These are phyloP conservation scores for Brachionus koreanus DNA, from an alignment of 1,140 invertebrate genomes.

Conservation along the genomic window DNA sequence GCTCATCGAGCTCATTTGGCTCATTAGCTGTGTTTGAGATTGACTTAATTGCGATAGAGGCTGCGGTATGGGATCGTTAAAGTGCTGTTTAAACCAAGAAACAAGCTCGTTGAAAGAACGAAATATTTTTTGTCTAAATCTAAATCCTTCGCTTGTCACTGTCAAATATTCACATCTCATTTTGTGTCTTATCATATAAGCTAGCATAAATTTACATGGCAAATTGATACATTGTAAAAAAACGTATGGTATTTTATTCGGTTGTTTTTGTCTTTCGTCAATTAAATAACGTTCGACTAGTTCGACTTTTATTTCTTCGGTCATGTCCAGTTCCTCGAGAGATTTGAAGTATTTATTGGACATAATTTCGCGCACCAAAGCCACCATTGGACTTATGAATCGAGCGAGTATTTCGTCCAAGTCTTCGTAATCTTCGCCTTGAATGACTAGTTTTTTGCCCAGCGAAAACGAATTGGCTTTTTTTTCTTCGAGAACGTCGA, in stretches of 20 bases:
- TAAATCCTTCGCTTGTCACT: constrained; percentile 83
- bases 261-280: constrained; percentile 55
- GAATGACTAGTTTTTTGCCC: constrained; percentile 81
- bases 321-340: constrained; percentile 45
- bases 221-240: constrained; percentile 65
- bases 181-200: constrained; percentile 79
- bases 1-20: neutral
- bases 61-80: constrained; percentile 75
- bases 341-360: constrained; percentile 81
- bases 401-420: constrained; percentile 97
- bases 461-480: constrained; percentile 95
- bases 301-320: constrained; percentile 48
- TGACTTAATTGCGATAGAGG: neutral
- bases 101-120: constrained; percentile 75
- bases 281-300: constrained; percentile 38
- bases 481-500: constrained; percentile 87
- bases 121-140: constrained; percentile 82
- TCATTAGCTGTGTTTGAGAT: neutral
- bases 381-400: constrained; percentile 90
- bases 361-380: constrained; percentile 79
- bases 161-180: constrained; percentile 80
- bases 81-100: constrained; percentile 97
- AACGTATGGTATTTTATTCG: constrained; percentile 57
- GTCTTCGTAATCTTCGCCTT: constrained; percentile 82
- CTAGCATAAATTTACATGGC: constrained; percentile 90